Conservation (phyloP, 2,113 vertebrate genomes). For the Solea solea region DNA sequence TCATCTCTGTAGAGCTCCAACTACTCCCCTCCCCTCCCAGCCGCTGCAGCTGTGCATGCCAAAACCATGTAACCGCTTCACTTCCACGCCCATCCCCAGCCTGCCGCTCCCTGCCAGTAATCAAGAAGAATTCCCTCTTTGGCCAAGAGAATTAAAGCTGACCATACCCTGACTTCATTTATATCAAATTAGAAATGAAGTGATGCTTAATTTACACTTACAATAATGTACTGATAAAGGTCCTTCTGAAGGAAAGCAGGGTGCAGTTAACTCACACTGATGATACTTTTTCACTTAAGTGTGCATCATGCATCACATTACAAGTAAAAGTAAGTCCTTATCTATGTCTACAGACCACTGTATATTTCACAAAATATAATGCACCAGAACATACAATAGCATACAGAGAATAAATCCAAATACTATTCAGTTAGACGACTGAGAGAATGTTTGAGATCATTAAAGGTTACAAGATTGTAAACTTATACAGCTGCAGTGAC, state of each 20-base stretch:
- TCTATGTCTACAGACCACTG: neutral
- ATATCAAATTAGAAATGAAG: no score
- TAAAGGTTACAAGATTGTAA: no score
- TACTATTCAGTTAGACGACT: no score
- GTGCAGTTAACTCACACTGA: neutral
- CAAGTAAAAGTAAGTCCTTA: neutral
- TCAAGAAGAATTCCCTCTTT: slow-evolving; percentile 55
- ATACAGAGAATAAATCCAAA: no score
- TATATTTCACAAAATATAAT: no score
- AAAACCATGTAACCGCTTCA: slow-evolving; percentile 38
- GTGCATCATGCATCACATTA: neutral
- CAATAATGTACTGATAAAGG: neutral
- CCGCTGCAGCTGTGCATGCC: slow-evolving; percentile 53
- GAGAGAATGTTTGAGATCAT: no score
- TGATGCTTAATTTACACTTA: neutral
- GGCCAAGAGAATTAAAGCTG: slow-evolving; percentile 29
- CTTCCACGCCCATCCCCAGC: slow-evolving; percentile 51
- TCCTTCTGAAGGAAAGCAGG: neutral
- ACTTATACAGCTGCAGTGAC: no score
- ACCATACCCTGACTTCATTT: neutral
- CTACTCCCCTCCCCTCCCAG: slow-evolving; percentile 17
- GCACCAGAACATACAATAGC: no score
- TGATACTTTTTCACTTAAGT: no score
- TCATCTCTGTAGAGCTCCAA: slow-evolving; percentile 34
- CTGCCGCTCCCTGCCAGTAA: slow-evolving; percentile 36